A percentile compares a stretch with the other conserved stretches of the same genome.
phyloP scores from a whole-genome alignment of 2,797 vertebrate species.

The Siniperca undulata region DNA sequence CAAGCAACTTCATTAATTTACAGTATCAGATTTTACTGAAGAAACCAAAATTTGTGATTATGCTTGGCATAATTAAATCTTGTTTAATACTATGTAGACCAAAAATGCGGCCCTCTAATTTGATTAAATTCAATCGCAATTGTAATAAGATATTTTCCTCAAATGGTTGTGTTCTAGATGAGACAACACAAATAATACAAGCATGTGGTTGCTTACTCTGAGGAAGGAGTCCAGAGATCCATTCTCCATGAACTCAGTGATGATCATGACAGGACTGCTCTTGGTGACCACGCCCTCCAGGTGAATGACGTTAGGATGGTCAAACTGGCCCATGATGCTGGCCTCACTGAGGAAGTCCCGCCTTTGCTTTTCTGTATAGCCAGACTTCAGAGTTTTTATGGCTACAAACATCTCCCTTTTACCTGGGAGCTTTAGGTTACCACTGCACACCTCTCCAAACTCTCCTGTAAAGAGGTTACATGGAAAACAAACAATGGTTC shows the following conservation, averaged over 20 bases:
- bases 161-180: background rate
- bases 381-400: constrained; percentile 97
- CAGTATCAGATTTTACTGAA: background rate
- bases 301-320: constrained; percentile 98
- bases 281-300: constrained; percentile 99
- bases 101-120: background rate
- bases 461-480: constrained; percentile 86
- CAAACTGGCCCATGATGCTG: constrained; percentile 99
- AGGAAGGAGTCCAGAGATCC: constrained; percentile 98
- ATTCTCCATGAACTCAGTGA: constrained; percentile 99
- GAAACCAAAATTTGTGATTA: background rate
- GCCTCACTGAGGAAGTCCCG: constrained; percentile 97
- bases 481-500: background rate
- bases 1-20: background rate
- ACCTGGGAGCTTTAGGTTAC: constrained; percentile 96
- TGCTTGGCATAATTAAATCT: background rate
- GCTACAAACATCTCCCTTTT: constrained; percentile 99
- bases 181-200: background rate
- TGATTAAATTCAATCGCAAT: background rate
- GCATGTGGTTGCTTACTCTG: constrained; percentile 84
- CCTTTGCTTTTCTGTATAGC: constrained; percentile 97
- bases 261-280: constrained; percentile 97
- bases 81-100: background rate
- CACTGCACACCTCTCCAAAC: constrained; percentile 98
- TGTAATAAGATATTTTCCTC: background rate